Evolutionary conservation across 2,113 vertebrate genomes (phyloP).

Genomic region (Paracanthobrama guichenoti): DNA sequence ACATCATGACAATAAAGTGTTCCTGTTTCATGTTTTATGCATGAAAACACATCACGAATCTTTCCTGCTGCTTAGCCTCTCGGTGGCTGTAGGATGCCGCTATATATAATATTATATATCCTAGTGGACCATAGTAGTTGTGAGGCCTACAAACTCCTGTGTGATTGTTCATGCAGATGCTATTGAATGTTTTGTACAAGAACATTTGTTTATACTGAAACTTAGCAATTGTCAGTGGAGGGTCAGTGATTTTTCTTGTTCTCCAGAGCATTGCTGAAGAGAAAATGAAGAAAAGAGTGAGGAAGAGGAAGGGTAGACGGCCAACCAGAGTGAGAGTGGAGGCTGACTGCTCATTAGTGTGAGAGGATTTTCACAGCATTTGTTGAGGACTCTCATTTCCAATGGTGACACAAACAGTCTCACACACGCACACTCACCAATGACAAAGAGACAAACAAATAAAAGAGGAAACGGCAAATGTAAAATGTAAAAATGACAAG

Average conservation of each 20-base stretch:
- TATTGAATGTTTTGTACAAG: slow-evolving; percentile 8
- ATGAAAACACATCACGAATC: no score
- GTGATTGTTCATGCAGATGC: background rate
- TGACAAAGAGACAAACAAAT: slow-evolving; percentile 25
- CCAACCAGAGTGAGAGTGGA: background rate
- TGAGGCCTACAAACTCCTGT: background rate
- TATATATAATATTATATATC: no score
- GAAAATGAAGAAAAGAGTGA: background rate
- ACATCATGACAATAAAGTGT: no score
- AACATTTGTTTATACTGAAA: background rate
- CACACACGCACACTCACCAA: background rate
- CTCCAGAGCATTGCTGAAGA: slow-evolving; percentile 4
- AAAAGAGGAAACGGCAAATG: background rate
- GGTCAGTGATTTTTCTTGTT: background rate
- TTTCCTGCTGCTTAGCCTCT: no score
- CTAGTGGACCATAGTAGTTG: background rate
- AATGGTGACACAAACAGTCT: background rate
- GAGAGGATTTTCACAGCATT: slow-evolving; percentile 2
- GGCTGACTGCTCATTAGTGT: slow-evolving; percentile 25
- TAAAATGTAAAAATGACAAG: background rate
- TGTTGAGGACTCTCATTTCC: slow-evolving; percentile 9
- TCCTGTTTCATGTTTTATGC: no score
- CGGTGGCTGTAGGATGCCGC: no score
- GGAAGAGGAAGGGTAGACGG: background rate
- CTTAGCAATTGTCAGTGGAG: background rate